A percentile compares a stretch with the other conserved stretches of the same genome.
These are phyloP conservation scores for Drosophila punjabiensis DNA, from an alignment of 1,140 invertebrate genomes.

Conservation along the genomic window DNA sequence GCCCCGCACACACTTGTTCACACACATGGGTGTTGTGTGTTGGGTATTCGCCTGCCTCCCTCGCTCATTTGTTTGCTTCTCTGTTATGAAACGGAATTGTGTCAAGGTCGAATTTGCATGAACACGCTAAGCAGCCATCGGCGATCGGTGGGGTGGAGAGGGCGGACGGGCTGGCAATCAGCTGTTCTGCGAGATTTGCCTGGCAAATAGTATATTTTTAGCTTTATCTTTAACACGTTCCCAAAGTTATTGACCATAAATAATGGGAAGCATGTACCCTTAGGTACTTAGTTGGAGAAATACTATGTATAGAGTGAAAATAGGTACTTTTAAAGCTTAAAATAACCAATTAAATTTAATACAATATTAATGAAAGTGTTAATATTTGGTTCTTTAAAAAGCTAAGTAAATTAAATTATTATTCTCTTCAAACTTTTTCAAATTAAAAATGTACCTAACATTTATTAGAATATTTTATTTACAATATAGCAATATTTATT, in stretches of 20 bases:
- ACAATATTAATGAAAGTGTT: neutral
- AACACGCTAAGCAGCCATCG: conserved; percentile 71
- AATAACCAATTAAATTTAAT: neutral
- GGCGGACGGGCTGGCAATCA: conserved; percentile 17
- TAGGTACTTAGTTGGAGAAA: neutral
- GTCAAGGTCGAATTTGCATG: conserved; percentile 83
- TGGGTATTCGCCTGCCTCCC: conserved; percentile 49
- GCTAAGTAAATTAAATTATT: neutral
- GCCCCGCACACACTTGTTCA: conserved; percentile 40
- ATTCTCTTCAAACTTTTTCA: too few relatives aligned
- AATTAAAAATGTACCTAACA: neutral
- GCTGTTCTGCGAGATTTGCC: conserved; percentile 53
- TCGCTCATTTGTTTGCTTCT: conserved; percentile 76
- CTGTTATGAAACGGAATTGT: conserved; percentile 82
- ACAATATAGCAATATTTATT: neutral
- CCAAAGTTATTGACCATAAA: neutral
- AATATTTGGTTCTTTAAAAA: neutral
- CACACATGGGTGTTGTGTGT: conserved; percentile 32
- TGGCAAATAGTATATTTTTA: conserved; percentile 49
- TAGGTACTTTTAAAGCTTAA: too few relatives aligned
- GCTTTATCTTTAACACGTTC: conserved; percentile 5
- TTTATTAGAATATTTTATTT: neutral
- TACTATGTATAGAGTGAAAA: too few relatives aligned
- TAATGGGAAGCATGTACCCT: neutral
- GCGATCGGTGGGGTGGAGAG: neutral